A percentile compares a stretch with the other conserved stretches of the same genome.
Evolutionary conservation across 23 tunicate species (phyloP).

Genomic region (Botrylloides violaceus): DNA sequence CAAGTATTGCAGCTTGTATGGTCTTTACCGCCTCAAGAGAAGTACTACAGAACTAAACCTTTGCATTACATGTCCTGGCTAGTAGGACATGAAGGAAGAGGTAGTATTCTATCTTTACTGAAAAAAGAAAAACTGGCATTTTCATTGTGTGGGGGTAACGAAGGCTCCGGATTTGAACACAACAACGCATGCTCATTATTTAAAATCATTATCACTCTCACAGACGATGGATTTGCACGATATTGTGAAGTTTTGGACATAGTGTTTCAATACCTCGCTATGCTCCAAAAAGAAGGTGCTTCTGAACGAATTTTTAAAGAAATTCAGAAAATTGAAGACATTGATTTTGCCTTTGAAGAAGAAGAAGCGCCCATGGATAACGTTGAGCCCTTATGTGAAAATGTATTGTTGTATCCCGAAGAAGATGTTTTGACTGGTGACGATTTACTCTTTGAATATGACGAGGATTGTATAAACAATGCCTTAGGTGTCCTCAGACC

Average conservation of each 20-base stretch:
- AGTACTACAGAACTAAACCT: slow-evolving; percentile 59
- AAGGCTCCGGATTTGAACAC: slow-evolving; percentile 42
- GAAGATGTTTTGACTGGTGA: slow-evolving; percentile 65
- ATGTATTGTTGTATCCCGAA: slow-evolving; percentile 34
- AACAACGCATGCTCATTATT: slow-evolving; percentile 30
- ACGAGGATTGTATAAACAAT: slow-evolving; percentile 34
- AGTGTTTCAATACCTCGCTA: slow-evolving; percentile 43
- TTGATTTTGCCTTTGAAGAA: slow-evolving; percentile 46
- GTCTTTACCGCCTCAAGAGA: slow-evolving; percentile 55
- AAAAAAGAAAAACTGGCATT: slow-evolving; percentile 43
- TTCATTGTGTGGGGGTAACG: slow-evolving; percentile 35
- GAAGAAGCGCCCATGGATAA: slow-evolving; percentile 35
- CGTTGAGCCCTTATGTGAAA: slow-evolving; percentile 32
- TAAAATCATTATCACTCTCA: slow-evolving; percentile 35
- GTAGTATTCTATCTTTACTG: slow-evolving; percentile 57
- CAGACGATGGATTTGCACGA: slow-evolving; percentile 34
- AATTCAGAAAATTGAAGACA: slow-evolving; percentile 69
- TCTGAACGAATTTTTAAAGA: slow-evolving; percentile 29
- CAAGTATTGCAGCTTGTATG: slow-evolving; percentile 58
- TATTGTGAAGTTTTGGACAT: slow-evolving; percentile 39
- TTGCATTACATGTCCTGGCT: slow-evolving; percentile 66
- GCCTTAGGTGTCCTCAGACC: slow-evolving; percentile 34
- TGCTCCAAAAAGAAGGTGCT: slow-evolving; percentile 37
- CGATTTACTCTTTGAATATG: slow-evolving; percentile 31
- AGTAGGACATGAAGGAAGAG: slow-evolving; percentile 83